These are phyloP conservation scores for Metallyticus violacea DNA, from an alignment of 2,888 invertebrate genomes.

Conservation along the genomic window DNA sequence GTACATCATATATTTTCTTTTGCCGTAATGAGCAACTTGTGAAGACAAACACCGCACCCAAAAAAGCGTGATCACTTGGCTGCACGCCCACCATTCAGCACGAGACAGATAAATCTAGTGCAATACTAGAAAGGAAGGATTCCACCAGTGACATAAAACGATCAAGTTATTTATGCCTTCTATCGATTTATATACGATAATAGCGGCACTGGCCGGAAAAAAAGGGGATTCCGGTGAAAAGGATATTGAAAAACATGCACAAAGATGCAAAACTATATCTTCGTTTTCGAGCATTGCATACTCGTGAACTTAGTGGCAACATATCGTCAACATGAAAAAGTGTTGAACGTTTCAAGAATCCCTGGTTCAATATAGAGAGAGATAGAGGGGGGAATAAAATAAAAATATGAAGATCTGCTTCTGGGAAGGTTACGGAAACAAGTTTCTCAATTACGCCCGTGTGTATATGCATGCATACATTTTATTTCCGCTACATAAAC, in stretches of 20 bases:
- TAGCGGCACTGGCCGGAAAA: neutral
- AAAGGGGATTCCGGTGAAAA: neutral
- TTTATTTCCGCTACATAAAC: neutral
- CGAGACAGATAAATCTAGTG: neutral
- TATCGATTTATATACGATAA: neutral
- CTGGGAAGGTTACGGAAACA: neutral
- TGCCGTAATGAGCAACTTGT: neutral
- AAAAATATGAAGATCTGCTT: too few relatives aligned
- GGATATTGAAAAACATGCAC: too few relatives aligned
- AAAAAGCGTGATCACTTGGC: neutral
- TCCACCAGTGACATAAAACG: neutral
- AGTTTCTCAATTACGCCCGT: neutral
- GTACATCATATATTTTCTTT: neutral
- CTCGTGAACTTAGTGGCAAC: too few relatives aligned
- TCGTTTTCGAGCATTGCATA: too few relatives aligned
- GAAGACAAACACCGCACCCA: neutral
- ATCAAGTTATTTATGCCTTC: neutral
- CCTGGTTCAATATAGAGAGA: too few relatives aligned
- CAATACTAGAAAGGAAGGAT: neutral
- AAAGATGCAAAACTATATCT: too few relatives aligned
- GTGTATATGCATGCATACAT: too few relatives aligned
- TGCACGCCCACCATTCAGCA: neutral
- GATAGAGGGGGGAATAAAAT: too few relatives aligned
- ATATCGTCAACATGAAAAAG: too few relatives aligned
- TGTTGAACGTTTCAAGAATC: too few relatives aligned